A percentile compares a stretch with the other conserved stretches of the same genome.
Evolutionary conservation across 2,113 vertebrate genomes (phyloP).

Genomic region (Notechis scutatus): DNA sequence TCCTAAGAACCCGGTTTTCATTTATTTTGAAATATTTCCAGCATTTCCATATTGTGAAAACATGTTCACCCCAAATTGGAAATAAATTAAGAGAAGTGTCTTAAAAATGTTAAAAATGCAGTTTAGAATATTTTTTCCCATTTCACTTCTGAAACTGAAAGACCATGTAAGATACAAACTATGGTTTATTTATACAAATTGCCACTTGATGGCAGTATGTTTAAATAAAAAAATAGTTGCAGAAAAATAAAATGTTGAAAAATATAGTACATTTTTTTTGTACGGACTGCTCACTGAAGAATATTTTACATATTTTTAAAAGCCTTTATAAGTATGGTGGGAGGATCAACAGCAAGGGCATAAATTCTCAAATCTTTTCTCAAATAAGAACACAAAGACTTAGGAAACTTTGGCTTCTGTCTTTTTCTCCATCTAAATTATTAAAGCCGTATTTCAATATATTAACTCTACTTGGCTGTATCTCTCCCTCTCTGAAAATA

Average conservation of each 20-base stretch:
- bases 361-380: slow-evolving; percentile 44
- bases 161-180: not conserved
- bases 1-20: not conserved
- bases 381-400: slow-evolving; percentile 49
- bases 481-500: slow-evolving; percentile 36
- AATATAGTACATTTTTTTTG: slow-evolving; percentile 44
- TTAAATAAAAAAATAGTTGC: slow-evolving; percentile 45
- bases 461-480: slow-evolving; percentile 45
- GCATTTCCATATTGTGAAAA: not conserved
- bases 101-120: not conserved
- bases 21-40: not conserved
- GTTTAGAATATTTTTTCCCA: not conserved
- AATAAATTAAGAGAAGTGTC: fast-evolving
- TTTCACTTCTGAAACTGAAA: not conserved
- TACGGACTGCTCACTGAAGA: slow-evolving; percentile 46
- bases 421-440: slow-evolving; percentile 44
- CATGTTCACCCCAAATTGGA: not conserved
- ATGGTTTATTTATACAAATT: slow-evolving; percentile 11
- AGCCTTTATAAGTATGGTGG: slow-evolving; percentile 41
- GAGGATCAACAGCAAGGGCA: slow-evolving; percentile 37
- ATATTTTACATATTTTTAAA: slow-evolving; percentile 58
- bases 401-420: slow-evolving; percentile 39
- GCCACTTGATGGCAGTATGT: slow-evolving; percentile 76
- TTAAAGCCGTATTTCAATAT: slow-evolving; percentile 32
- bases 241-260: slow-evolving; percentile 16